Percentiles rank a stretch among this genome's conserved stretches.
Conservation (phyloP, 2,888 invertebrate genomes). For the Microplitis deprimator region DNA sequence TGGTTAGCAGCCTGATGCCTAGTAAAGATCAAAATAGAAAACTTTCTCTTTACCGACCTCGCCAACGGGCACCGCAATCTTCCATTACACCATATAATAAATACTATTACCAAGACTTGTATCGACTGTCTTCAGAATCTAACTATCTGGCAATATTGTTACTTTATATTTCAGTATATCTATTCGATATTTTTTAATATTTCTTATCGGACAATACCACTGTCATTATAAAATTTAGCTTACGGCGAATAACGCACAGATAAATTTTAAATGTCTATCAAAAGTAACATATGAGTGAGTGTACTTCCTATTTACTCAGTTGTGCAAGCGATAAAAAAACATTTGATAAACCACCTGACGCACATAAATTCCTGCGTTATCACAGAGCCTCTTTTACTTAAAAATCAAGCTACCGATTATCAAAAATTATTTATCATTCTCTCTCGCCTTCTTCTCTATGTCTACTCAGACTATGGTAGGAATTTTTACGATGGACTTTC, state of each 20-base stretch:
- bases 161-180: no score
- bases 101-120: not conserved
- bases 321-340: not conserved
- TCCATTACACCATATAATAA: not conserved
- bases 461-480: no score
- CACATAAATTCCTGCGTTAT: conserved; percentile 13
- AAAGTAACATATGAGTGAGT: not conserved
- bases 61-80: conserved; percentile 13
- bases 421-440: not conserved
- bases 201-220: no score
- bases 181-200: no score
- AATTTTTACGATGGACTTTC: no score
- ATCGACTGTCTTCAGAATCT: no score
- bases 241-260: no score
- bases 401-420: not conserved
- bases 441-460: not conserved
- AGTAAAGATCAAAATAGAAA: not conserved
- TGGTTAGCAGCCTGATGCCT: not conserved
- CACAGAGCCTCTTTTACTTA: not conserved
- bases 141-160: no score
- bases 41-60: conserved; percentile 22
- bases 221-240: no score
- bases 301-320: conserved; percentile 14
- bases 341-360: not conserved
- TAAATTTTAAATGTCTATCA: no score